phyloP scores from a whole-genome alignment of 1,140 invertebrate genomes.

The Philaenus spumarius region DNA sequence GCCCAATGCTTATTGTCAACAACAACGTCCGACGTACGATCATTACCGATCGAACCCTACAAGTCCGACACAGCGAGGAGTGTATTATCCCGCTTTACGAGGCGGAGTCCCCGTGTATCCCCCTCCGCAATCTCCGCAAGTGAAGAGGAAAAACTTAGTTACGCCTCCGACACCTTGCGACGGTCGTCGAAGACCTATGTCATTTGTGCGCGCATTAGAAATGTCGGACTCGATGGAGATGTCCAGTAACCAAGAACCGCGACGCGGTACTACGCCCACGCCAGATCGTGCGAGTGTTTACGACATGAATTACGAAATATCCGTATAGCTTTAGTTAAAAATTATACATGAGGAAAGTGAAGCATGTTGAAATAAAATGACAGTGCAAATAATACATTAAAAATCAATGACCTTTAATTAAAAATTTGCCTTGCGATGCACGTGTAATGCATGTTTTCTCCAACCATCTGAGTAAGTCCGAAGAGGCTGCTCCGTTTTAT shows the following conservation, averaged over 20 bases:
- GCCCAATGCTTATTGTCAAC: conserved; percentile 36
- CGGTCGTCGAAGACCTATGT: conserved; percentile 67
- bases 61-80: conserved; percentile 60
- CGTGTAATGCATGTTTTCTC: no score
- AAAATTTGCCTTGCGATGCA: no score
- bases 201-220: conserved; percentile 85
- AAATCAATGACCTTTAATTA: no score
- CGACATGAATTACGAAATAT: conserved; percentile 95
- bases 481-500: no score
- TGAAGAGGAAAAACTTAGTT: conserved; percentile 51
- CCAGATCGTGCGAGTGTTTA: conserved; percentile 82
- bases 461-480: no score
- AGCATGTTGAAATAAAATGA: no score
- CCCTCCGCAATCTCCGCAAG: conserved; percentile 54
- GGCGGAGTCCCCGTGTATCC: conserved; percentile 63
- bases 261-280: conserved; percentile 51
- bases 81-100: conserved; percentile 40
- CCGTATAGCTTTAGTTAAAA: conserved; percentile 53
- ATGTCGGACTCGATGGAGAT: conserved; percentile 80
- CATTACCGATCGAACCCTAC: conserved; percentile 67
- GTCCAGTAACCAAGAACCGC: conserved; percentile 41
- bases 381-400: no score
- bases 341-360: neutral
- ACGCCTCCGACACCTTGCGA: conserved; percentile 42
- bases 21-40: conserved; percentile 39